Evolutionary conservation across 2,888 invertebrate genomes (phyloP).

Genomic region (Brenthis hecate): DNA sequence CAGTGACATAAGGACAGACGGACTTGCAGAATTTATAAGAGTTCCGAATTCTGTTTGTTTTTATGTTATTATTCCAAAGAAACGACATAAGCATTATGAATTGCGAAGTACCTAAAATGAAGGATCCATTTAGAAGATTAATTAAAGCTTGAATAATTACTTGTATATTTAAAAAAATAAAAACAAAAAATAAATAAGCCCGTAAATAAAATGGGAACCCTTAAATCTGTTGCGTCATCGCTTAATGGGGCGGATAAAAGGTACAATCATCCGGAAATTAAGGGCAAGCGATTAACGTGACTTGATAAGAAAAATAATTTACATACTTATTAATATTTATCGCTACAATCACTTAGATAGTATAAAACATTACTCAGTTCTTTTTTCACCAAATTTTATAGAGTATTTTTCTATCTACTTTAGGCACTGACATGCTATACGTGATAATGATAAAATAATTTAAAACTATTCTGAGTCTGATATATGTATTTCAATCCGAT

Average conservation of each 20-base stretch:
- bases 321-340: slow-evolving; percentile 1
- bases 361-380: too few species aligned
- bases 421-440: too few species aligned
- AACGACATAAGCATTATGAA: too few species aligned
- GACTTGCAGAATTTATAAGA: too few species aligned
- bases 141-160: not conserved
- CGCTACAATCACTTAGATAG: not conserved
- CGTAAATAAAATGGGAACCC: slow-evolving; percentile 7
- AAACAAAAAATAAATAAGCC: slow-evolving; percentile 1
- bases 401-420: too few species aligned
- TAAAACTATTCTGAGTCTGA: too few species aligned
- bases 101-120: not conserved
- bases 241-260: slow-evolving; percentile 32
- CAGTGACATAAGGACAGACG: too few species aligned
- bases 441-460: too few species aligned
- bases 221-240: slow-evolving; percentile 32
- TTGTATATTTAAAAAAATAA: not conserved
- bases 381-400: too few species aligned
- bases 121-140: not conserved
- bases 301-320: slow-evolving; percentile 33
- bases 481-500: too few species aligned
- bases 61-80: too few species aligned
- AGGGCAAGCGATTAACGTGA: slow-evolving; percentile 30
- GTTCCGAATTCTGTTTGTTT: too few species aligned
- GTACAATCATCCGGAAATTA: slow-evolving; percentile 31